phyloP scores from a whole-genome alignment of 2,888 invertebrate species.

The Trachelus troglodyta region DNA sequence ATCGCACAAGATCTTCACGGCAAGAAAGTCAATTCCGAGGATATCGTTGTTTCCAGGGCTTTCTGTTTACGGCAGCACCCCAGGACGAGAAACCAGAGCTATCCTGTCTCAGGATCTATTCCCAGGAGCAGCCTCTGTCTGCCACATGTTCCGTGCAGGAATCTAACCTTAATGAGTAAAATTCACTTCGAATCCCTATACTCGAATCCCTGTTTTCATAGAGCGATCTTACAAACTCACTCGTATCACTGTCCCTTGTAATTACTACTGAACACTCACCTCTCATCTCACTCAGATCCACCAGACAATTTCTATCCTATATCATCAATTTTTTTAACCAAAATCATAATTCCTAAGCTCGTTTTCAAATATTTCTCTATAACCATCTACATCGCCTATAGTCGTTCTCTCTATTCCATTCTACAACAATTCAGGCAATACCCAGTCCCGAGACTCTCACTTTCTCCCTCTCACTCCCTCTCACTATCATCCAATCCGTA shows the following conservation, averaged over 20 bases:
- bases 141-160: constrained; percentile 55
- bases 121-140: constrained; percentile 30
- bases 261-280: background rate
- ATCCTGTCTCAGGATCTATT: constrained; percentile 58
- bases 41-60: constrained; percentile 36
- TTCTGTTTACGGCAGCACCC: constrained; percentile 38
- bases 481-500: background rate
- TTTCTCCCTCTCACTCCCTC: constrained; percentile 16
- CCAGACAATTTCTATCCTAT: background rate
- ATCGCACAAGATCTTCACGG: constrained; percentile 8
- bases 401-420: background rate
- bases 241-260: background rate
- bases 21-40: constrained; percentile 40
- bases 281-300: background rate
- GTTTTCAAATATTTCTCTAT: background rate
- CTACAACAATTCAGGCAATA: background rate
- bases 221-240: background rate
- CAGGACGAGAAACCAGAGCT: constrained; percentile 39
- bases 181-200: constrained; percentile 35
- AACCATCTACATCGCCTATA: background rate
- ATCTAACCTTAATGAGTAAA: constrained; percentile 65
- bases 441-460: background rate
- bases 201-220: background rate
- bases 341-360: background rate
- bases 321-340: background rate